Conservation (phyloP, 1,140 invertebrate species). For the Bilobella aurantiaca region DNA sequence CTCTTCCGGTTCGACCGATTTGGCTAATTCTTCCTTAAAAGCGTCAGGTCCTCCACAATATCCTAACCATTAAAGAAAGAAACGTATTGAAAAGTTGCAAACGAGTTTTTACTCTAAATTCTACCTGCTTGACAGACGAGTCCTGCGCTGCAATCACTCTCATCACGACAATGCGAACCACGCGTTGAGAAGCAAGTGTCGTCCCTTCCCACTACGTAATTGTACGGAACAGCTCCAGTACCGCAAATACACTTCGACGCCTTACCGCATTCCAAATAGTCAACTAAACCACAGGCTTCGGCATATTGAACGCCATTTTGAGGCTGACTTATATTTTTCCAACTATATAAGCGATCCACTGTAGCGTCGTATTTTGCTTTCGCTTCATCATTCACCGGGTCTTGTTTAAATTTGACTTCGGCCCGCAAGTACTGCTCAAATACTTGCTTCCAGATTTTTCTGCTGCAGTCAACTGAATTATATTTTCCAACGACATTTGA, state of each 20-base stretch:
- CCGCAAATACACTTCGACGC: background rate
- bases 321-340: background rate
- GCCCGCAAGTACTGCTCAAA: background rate
- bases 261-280: background rate
- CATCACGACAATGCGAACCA: background rate
- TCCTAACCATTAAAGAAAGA: background rate
- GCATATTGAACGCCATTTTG: background rate
- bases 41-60: background rate
- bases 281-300: background rate
- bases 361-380: background rate
- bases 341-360: background rate
- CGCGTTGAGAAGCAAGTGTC: background rate
- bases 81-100: background rate
- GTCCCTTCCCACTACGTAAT: background rate
- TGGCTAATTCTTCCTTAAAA: background rate
- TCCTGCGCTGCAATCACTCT: background rate
- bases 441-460: background rate
- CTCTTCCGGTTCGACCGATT: background rate
- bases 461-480: background rate
- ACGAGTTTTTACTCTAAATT: background rate
- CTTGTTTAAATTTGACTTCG: background rate
- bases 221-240: background rate
- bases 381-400: background rate
- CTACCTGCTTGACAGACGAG: background rate
- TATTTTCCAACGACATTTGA: background rate